Evolutionary conservation across 2,888 invertebrate species (phyloP).

Genomic region (Rhingia rostrata): DNA sequence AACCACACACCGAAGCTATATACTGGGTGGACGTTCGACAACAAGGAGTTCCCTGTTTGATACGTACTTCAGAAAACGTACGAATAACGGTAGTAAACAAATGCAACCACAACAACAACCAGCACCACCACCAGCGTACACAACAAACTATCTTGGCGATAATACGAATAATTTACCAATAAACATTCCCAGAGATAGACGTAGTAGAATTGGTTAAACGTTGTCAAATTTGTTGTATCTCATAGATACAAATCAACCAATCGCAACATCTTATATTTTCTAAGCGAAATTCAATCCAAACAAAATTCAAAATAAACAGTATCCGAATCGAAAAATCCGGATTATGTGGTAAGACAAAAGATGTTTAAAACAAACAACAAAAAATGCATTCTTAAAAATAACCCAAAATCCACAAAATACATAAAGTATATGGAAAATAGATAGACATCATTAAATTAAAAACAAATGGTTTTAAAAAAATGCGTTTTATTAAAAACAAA

Average conservation of each 20-base stretch:
- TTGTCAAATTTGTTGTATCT: constrained; percentile 44
- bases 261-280: constrained; percentile 33
- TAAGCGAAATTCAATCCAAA: constrained; percentile 27
- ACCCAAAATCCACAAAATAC: constrained; percentile 56
- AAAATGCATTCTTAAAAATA: constrained; percentile 57
- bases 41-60: constrained; percentile 80
- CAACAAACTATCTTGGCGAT: constrained; percentile 84
- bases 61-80: constrained; percentile 81
- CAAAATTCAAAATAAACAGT: constrained; percentile 7
- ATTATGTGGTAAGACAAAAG: constrained; percentile 69
- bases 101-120: constrained; percentile 64
- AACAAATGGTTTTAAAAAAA: constrained; percentile 25
- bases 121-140: constrained; percentile 80
- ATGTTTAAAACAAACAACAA: constrained; percentile 41
- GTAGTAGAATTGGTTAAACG: constrained; percentile 62
- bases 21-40: constrained; percentile 75
- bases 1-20: constrained; percentile 74
- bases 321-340: constrained; percentile 41
- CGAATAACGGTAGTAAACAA: constrained; percentile 58
- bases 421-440: constrained; percentile 62
- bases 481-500: constrained; percentile 20
- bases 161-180: constrained; percentile 81
- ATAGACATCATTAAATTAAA: constrained; percentile 48
- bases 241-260: constrained; percentile 53
- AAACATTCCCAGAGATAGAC: constrained; percentile 72